Conservation (phyloP, 2,113 vertebrate genomes). For the Halcyon malimbica region DNA sequence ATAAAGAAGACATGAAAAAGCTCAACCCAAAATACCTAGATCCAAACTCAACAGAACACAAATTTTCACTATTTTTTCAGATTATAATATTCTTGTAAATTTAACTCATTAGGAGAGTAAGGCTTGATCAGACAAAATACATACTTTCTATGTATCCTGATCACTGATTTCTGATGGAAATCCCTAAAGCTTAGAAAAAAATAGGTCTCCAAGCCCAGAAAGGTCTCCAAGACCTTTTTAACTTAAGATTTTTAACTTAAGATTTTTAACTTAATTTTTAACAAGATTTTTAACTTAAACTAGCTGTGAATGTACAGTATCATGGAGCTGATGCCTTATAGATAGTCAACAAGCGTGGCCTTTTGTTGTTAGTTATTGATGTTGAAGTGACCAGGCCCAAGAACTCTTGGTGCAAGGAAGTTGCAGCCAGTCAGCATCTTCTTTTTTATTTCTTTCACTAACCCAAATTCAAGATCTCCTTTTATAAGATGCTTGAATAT, state of each 20-base stretch:
- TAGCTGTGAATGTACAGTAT: neutral
- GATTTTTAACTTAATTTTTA: neutral
- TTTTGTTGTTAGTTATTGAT: neutral
- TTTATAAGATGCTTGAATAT: neutral
- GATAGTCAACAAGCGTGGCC: neutral
- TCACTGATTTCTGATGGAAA: neutral
- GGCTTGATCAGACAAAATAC: neutral
- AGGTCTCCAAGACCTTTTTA: neutral
- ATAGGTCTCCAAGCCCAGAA: neutral
- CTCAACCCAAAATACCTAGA: neutral
- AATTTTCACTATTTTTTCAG: neutral
- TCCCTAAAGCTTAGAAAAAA: neutral
- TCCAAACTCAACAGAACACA: neutral
- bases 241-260: neutral
- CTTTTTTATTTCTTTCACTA: neutral
- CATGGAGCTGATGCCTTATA: neutral
- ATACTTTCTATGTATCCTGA: neutral
- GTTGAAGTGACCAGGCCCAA: neutral
- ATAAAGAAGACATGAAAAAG: too few relatives aligned
- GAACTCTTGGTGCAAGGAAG: neutral
- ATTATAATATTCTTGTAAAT: neutral
- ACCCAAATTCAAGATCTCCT: neutral
- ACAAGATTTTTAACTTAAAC: neutral
- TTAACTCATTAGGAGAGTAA: neutral
- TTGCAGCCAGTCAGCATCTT: neutral